Base-by-base conservation (phyloP, 2,113 vertebrate genomes). In the Crocuta crocuta region DNA sequence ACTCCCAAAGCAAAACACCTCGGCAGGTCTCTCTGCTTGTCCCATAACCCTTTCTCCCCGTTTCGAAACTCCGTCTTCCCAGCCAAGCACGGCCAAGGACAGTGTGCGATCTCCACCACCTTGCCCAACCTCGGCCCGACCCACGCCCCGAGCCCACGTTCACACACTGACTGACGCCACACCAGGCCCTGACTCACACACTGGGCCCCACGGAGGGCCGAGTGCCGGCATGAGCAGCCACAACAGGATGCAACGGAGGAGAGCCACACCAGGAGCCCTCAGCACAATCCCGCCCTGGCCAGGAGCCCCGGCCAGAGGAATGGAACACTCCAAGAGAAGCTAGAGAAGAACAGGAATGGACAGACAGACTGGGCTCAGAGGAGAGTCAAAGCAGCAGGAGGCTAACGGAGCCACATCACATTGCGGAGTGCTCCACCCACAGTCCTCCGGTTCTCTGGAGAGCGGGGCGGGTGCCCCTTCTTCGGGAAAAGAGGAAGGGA, bases 371-470 rank as follows among this genome's bases (percentile, higher is more conserved):
- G 26, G 23, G 63, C 71, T 45, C n/a, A 13, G n/a, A 82, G 58
- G 17, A 21, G n/a, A 74, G 33, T 39, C 19, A 61, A 50, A 76
- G 68, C 24, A 28, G 26, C n/a, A 5, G n/a, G 5, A 43, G n/a
- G n/a, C 63, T 28, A 15, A 50, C 43, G 55, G 23, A 28, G 1
- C 45, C 23, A 43, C 55, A 39, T 1, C 53, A 1, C 0, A 1
- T 0, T 0, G 28, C 0, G 12, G 35, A 78, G 53, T 1, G 1
- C 2, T 17, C 53, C 33, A n/a, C 17, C 48, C 31, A 10, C 2
- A 0, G 28, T 23, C 66, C 21, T 4, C 53, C 4, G 0, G 11
- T 1, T 28, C 66, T 74, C 66, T 13, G 53, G 28, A 16, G 43
- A 55, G 68, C 0, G 2, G n/a, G n/a, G 15, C 0, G 65, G 65